These are phyloP conservation scores for Mesembrinibis cayennensis DNA, from an alignment of 2,113 vertebrate species.

Conservation along the genomic window DNA sequence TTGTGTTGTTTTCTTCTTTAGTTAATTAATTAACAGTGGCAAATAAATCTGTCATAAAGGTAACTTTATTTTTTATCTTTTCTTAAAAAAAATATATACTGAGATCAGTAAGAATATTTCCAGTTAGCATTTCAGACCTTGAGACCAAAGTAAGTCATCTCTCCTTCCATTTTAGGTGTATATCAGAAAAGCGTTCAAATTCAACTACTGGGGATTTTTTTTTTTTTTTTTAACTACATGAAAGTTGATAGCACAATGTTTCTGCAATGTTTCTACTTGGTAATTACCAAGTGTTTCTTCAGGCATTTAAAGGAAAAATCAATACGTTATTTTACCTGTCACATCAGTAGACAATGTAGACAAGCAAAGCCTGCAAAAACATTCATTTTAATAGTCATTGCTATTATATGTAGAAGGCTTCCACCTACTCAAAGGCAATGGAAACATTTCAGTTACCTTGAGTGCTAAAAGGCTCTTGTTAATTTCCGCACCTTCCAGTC, in stretches of 20 bases:
- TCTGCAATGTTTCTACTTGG: background rate
- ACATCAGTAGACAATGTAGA: background rate
- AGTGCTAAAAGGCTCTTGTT: conserved; percentile 98
- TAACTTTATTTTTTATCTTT: background rate
- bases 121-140: background rate
- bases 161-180: background rate
- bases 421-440: background rate
- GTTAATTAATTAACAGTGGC: background rate
- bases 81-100: too few species aligned
- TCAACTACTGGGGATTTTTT: background rate
- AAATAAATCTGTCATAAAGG: background rate
- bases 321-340: background rate
- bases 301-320: background rate
- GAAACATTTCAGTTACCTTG: conserved; percentile 81
- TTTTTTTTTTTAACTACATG: background rate
- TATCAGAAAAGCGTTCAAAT: background rate
- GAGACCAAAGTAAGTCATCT: background rate
- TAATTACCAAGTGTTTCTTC: background rate
- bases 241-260: background rate
- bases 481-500: conserved; percentile 97
- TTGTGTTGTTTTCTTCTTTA: background rate
- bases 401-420: background rate
- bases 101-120: background rate
- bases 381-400: background rate
- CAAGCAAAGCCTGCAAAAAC: background rate